Evolutionary conservation across 2,888 invertebrate species (phyloP).

Genomic region (Dryadula phaetusa): DNA sequence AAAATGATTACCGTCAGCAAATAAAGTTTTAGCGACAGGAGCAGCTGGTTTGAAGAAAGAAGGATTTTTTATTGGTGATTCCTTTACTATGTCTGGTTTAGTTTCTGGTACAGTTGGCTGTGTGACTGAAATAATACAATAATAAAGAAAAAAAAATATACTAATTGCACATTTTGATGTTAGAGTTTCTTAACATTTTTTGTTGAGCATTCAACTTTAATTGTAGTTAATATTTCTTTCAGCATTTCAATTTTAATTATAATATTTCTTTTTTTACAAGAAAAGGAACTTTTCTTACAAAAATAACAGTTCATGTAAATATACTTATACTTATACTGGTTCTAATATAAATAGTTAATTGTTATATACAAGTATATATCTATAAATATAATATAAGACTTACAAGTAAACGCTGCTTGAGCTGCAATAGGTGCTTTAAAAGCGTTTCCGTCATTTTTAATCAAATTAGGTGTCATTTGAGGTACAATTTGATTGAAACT

Average conservation of each 20-base stretch:
- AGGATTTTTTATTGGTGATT: slow-evolving; percentile 51
- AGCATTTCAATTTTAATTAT: no score
- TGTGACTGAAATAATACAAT: slow-evolving; percentile 42
- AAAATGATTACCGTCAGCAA: slow-evolving; percentile 65
- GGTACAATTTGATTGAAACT: slow-evolving; percentile 17
- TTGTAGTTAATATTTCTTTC: no score
- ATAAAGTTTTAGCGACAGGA: slow-evolving; percentile 65
- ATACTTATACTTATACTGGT: no score
- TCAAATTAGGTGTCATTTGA: slow-evolving; percentile 9
- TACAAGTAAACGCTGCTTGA: slow-evolving; percentile 44
- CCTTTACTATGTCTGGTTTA: slow-evolving; percentile 53
- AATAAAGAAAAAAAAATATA: no score
- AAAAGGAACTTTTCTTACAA: no score
- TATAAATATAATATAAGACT: slow-evolving; percentile 38
- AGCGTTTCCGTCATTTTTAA: slow-evolving; percentile 26
- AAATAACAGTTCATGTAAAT: no score
- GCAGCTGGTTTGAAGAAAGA: slow-evolving; percentile 52
- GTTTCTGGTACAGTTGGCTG: slow-evolving; percentile 51
- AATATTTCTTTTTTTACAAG: no score
- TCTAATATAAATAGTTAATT: no score
- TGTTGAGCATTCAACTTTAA: no score
- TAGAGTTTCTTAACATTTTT: no score
- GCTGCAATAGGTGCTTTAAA: slow-evolving; percentile 39
- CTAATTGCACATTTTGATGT: no score
- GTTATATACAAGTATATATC: no score